Base-by-base conservation (phyloP, 2,113 vertebrate genomes). In the Sinocyclocheilus grahami region DNA sequence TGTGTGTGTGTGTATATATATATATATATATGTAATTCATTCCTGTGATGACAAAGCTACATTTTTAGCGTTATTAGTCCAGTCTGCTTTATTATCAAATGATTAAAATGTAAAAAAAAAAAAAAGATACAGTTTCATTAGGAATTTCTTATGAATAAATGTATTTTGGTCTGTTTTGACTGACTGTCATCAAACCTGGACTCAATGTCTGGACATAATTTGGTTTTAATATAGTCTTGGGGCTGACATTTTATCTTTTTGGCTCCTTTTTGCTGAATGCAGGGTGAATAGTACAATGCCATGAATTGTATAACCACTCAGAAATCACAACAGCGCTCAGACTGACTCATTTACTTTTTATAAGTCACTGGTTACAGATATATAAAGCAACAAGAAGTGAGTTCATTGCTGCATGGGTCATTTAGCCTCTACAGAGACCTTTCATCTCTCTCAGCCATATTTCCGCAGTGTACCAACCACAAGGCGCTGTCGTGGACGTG, bases 321-420 rank as follows among this genome's bases (percentile, higher is more conserved):
- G 24, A 82, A 51, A 53, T 67, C 63, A 48, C 80, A 82, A 69
- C 33, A 51, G 46, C 53, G 63, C 63, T 69, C 80, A 69, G 63
- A 53, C 63, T 46, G 58, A 16, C n/a, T 48, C 37, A 11, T 24
- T 69, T 65, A n/a, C 39, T 51, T 53, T 82, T 69, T 22, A 69
- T 53, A 51, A 69, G 42, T 69, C 24, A 69, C 20, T 80, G 30
- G 37, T 58, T 78, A 11, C 18, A 60, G 48, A 55, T 20, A 78
- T 55, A 53, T 53, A 55, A 77, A 3, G 46, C 0, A 3, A 18
- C 20, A 11, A 60, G 76, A 80, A 62, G 22, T 3, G 2, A 6
- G 5, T 37, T 78, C 37, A 81, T 46, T 46, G 58, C n/a, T 27
- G 13, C 22, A 65, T 11, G 78, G 60, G 6, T 48, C 60, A 81